Conservation (phyloP, 1,140 invertebrate species). For the Ectropis grisescens region DNA sequence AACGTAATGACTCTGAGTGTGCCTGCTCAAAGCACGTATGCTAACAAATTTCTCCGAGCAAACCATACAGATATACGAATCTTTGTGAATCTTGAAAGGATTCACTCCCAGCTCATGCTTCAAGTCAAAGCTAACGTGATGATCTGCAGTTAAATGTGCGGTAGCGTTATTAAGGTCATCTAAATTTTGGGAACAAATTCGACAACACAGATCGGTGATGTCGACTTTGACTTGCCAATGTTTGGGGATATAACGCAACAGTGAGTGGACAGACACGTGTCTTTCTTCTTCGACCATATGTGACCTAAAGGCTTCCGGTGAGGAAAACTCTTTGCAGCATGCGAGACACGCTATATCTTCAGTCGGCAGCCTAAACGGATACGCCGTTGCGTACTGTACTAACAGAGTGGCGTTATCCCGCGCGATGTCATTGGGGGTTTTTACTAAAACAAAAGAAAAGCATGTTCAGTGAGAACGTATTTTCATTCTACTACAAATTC, state of each 20-base stretch:
- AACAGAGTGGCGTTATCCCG: slow-evolving; percentile 21
- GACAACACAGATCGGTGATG: slow-evolving; percentile 19
- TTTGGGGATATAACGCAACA: slow-evolving; percentile 16
- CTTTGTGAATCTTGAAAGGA: slow-evolving; percentile 14
- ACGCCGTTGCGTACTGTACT: slow-evolving; percentile 22
- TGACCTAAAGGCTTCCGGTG: slow-evolving; percentile 13
- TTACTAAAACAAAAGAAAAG: slow-evolving; percentile 36
- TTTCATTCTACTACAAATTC: too few relatives aligned
- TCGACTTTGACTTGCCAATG: slow-evolving; percentile 23
- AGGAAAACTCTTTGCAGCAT: slow-evolving; percentile 16
- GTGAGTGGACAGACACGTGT: slow-evolving; percentile 15
- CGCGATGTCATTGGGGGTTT: slow-evolving; percentile 11
- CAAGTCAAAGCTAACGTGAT: slow-evolving; percentile 10
- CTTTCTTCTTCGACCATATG: slow-evolving; percentile 17
- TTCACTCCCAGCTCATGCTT: slow-evolving; percentile 15
- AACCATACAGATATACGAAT: slow-evolving; percentile 14
- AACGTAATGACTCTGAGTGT: slow-evolving; percentile 25
- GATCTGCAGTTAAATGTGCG: slow-evolving; percentile 13
- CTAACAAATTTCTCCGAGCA: slow-evolving; percentile 17
- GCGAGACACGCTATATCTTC: slow-evolving; percentile 17
- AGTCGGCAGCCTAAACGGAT: slow-evolving; percentile 21
- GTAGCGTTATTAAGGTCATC: slow-evolving; percentile 10
- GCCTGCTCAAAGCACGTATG: slow-evolving; percentile 20
- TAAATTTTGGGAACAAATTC: slow-evolving; percentile 10
- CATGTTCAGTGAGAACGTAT: too few relatives aligned